These are phyloP conservation scores for Pyrgus malvae DNA, from an alignment of 2,888 invertebrate species.

Conservation along the genomic window DNA sequence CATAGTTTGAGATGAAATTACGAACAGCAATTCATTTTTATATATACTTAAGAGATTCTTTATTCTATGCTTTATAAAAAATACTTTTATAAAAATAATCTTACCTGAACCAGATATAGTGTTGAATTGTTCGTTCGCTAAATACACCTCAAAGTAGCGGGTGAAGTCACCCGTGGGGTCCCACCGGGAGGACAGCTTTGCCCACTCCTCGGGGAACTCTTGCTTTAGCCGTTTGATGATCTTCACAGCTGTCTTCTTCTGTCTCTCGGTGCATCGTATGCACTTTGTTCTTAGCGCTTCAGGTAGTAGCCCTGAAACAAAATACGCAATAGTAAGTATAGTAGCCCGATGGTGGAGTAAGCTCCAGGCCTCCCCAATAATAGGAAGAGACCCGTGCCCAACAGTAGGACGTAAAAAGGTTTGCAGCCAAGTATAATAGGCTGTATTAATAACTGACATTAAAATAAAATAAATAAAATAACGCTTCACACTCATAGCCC, in stretches of 20 bases:
- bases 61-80: background rate
- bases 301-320: slow-evolving; percentile 83
- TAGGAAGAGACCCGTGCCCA: no score
- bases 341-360: no score
- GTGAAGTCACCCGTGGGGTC: slow-evolving; percentile 86
- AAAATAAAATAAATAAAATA: no score
- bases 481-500: no score
- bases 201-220: slow-evolving; percentile 86
- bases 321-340: background rate
- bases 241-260: slow-evolving; percentile 85
- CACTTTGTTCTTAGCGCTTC: slow-evolving; percentile 87
- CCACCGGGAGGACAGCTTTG: slow-evolving; percentile 84
- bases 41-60: no score
- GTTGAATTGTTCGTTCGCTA: slow-evolving; percentile 65
- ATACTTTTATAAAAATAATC: slow-evolving; percentile 14
- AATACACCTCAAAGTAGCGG: slow-evolving; percentile 68
- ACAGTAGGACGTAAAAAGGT: no score
- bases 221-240: slow-evolving; percentile 84
- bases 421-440: no score
- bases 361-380: no score
- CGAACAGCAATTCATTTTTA: no score
- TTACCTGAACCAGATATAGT: slow-evolving; percentile 60
- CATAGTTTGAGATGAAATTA: no score
- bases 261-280: slow-evolving; percentile 84
- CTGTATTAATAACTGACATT: no score